A percentile compares a stretch with the other conserved stretches of the same genome.
These are phyloP conservation scores for Idaea dimidiata DNA, from an alignment of 2,888 invertebrate genomes.

Conservation along the genomic window DNA sequence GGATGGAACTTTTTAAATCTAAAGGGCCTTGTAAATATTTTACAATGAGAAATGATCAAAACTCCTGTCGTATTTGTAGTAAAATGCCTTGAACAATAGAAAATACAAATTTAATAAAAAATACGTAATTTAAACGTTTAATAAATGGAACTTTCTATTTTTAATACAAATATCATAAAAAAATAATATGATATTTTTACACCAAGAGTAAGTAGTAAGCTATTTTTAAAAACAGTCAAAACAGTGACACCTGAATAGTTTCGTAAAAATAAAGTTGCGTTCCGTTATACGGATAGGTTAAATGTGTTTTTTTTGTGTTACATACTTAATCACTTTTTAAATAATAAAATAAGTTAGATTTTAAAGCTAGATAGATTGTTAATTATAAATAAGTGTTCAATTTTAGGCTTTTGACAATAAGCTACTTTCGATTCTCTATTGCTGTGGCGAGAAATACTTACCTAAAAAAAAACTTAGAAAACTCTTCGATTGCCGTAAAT, in stretches of 20 bases:
- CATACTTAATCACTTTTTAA: not conserved
- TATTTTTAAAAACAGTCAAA: not conserved
- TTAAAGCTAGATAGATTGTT: conserved; percentile 2
- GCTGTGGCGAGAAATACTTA: not conserved
- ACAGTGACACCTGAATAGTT: not conserved
- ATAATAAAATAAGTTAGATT: conserved; percentile 1
- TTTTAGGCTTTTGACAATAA: not conserved
- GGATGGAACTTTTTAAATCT: too few species aligned
- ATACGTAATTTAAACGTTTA: not conserved
- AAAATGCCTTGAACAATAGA: too few species aligned
- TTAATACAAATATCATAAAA: not conserved
- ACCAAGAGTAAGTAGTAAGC: not conserved
- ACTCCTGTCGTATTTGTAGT: too few species aligned
- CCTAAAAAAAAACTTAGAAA: not conserved
- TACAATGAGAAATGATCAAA: too few species aligned
- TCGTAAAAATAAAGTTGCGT: conserved; percentile 8
- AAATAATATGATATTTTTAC: conserved; percentile 7
- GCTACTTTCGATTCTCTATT: not conserved
- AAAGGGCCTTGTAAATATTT: too few species aligned
- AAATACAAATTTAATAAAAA: not conserved
- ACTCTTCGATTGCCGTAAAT: too few species aligned
- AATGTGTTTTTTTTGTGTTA: not conserved
- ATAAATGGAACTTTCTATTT: not conserved
- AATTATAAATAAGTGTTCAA: not conserved
- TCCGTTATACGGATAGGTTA: not conserved